phyloP scores from a whole-genome alignment of 1,140 invertebrate genomes.

The Lycorma delicatula region DNA sequence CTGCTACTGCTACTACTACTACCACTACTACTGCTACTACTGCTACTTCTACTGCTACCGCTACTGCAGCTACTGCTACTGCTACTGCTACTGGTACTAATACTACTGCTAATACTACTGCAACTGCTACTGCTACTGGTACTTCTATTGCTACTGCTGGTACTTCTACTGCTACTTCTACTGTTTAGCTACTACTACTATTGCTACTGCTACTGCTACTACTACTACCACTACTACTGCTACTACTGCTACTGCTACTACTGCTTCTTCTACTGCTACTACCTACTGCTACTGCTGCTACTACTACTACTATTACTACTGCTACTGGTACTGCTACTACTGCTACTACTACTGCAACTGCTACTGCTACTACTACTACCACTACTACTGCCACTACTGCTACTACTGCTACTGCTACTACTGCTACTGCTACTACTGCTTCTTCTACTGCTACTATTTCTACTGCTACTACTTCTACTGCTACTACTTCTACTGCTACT shows the following conservation, averaged over 20 bases:
- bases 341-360: conserved; percentile 5
- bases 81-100: too few species aligned
- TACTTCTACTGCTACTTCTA: too few species aligned
- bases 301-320: neutral
- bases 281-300: too few species aligned
- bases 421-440: too few species aligned
- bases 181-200: too few species aligned
- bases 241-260: too few species aligned
- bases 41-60: neutral
- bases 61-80: conserved; percentile 2
- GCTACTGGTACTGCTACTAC: conserved; percentile 4
- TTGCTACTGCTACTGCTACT: conserved; percentile 12
- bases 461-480: conserved; percentile 4
- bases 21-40: conserved; percentile 6
- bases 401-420: conserved; percentile 3
- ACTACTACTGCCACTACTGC: conserved; percentile 1
- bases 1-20: conserved; percentile 7
- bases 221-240: conserved; percentile 13
- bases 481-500: conserved; percentile 7
- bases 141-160: neutral
- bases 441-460: too few species aligned
- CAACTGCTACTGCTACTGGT: neutral
- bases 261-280: too few species aligned
- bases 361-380: conserved; percentile 7
- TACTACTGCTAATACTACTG: too few species aligned